These are phyloP conservation scores for Pseudachorutes palmiensis DNA, from an alignment of 1,140 invertebrate species.

Conservation along the genomic window DNA sequence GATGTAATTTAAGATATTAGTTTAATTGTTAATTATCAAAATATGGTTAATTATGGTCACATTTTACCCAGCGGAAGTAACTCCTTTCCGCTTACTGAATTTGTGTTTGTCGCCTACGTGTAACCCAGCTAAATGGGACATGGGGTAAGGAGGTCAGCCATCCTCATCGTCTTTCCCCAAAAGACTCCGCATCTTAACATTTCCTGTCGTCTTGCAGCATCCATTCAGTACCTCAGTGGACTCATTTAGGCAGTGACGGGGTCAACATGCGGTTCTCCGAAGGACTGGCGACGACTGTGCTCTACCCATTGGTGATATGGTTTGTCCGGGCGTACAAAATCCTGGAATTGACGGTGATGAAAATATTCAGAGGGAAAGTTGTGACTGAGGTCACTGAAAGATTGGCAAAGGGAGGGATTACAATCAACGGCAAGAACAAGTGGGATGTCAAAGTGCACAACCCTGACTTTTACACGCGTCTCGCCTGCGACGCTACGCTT, in stretches of 20 bases:
- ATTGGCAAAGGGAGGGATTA: conserved; percentile 16
- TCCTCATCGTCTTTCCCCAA: neutral
- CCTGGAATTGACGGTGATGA: conserved; percentile 15
- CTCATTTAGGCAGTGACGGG: neutral
- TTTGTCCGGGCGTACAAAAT: neutral
- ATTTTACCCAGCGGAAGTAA: no score
- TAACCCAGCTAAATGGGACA: neutral
- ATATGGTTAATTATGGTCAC: no score
- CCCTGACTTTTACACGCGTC: conserved; percentile 27
- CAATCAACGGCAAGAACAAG: conserved; percentile 17
- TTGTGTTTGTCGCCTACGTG: no score
- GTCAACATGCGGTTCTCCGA: neutral
- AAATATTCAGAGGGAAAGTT: neutral
- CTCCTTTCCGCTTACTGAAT: neutral
- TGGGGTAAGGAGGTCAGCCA: conserved; percentile 5
- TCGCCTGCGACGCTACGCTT: conserved; percentile 27
- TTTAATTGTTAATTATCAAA: no score
- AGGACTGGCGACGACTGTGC: neutral
- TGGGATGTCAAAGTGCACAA: conserved; percentile 32
- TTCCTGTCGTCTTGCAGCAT: neutral
- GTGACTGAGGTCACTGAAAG: neutral
- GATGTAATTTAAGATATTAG: no score
- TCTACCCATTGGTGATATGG: neutral
- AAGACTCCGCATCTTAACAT: neutral
- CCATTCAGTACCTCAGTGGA: neutral